Conservation (phyloP, 2,113 vertebrate species). For the Podarcis raffonei region DNA sequence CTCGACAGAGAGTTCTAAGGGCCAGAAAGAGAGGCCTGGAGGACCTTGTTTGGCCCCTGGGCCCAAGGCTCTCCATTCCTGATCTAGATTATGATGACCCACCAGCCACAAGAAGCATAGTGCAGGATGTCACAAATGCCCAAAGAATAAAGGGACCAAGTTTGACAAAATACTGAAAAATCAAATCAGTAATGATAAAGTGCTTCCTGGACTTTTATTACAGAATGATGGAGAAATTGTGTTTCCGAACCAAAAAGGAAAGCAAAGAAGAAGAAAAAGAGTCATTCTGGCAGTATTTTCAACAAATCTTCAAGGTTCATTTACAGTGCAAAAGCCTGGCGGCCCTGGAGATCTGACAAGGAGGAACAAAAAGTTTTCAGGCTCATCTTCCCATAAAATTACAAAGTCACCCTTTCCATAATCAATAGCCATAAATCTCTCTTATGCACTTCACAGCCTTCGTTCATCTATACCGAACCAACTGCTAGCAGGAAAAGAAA, state of each 20-base stretch:
- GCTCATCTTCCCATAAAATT: slow-evolving; percentile 31
- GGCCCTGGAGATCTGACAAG: slow-evolving; percentile 19
- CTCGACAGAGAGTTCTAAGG: too few relatives aligned
- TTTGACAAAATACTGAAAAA: neutral
- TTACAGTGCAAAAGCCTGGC: slow-evolving; percentile 47
- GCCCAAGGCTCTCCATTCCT: too few relatives aligned
- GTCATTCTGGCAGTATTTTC: slow-evolving; percentile 23
- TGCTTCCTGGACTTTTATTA: slow-evolving; percentile 31
- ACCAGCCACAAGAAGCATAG: neutral
- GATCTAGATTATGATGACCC: neutral
- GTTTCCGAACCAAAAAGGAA: neutral
- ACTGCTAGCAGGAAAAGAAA: neutral
- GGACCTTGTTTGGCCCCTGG: too few relatives aligned
- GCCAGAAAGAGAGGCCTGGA: too few relatives aligned
- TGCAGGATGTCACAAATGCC: neutral
- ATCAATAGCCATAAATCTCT: neutral
- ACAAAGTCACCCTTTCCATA: slow-evolving; percentile 42
- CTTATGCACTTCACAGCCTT: neutral
- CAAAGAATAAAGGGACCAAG: neutral
- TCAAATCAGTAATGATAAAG: neutral
- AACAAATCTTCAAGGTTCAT: slow-evolving; percentile 51
- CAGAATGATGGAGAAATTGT: neutral
- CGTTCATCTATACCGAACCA: neutral
- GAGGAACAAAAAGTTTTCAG: slow-evolving; percentile 44
- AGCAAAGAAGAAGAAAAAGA: neutral